phyloP scores from a whole-genome alignment of 1,140 invertebrate species.

The Bombus sylvicola region DNA sequence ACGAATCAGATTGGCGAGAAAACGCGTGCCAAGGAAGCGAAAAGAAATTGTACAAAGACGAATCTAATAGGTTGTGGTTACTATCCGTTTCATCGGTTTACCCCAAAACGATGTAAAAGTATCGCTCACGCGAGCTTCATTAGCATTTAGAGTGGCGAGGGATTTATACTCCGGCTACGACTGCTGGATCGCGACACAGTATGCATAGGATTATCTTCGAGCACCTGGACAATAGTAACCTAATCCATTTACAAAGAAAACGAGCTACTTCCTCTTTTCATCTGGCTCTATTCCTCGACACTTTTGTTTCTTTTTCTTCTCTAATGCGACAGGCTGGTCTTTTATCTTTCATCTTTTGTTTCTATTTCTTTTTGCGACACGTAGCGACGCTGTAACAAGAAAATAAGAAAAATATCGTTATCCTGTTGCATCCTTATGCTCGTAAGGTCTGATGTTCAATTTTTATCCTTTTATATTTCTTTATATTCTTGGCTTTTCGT shows the following conservation, averaged over 20 bases:
- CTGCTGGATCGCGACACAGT: constrained; percentile 70
- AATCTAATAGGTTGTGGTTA: constrained; percentile 34
- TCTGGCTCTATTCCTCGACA: neutral
- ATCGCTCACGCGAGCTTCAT: constrained; percentile 67
- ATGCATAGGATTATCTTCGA: constrained; percentile 74
- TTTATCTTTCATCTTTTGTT: constrained; percentile 36
- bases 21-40: neutral
- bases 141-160: constrained; percentile 76
- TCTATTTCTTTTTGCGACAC: constrained; percentile 27
- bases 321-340: neutral
- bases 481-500: neutral
- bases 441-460: neutral
- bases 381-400: neutral
- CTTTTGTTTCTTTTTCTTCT: neutral
- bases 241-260: constrained; percentile 67
- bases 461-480: neutral
- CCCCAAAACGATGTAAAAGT: constrained; percentile 63
- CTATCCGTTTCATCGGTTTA: constrained; percentile 59
- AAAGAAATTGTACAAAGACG: constrained; percentile 10
- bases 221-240: constrained; percentile 68
- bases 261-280: constrained; percentile 50
- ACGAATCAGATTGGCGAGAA: neutral
- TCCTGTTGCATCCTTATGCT: neutral
- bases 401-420: neutral
- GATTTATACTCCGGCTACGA: constrained; percentile 71